Percentiles rank a stretch among this genome's conserved stretches.
Conservation (phyloP, 1,140 invertebrate species). For the Brachionus koreanus region DNA sequence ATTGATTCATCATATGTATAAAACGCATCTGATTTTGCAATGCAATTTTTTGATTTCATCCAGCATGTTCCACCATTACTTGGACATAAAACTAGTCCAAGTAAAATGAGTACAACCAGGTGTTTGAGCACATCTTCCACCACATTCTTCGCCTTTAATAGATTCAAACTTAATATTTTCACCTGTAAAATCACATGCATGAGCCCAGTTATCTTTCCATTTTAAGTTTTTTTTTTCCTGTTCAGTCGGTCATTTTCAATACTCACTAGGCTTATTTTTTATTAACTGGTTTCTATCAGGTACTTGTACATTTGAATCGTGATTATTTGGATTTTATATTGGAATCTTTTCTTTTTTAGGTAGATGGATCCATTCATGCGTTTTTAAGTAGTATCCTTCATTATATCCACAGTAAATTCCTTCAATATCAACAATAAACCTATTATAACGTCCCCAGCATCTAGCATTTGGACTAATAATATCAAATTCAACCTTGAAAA, state of each 20-base stretch:
- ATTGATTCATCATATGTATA: conserved; percentile 17
- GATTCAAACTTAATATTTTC: no score
- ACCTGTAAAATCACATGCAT: no score
- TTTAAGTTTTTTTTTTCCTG: background rate
- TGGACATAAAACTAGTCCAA: conserved; percentile 40
- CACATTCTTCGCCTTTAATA: no score
- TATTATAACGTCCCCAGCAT: background rate
- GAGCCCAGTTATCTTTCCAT: conserved; percentile 9
- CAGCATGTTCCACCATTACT: conserved; percentile 44
- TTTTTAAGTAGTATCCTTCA: conserved; percentile 2
- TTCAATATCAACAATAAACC: background rate
- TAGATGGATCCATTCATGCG: background rate
- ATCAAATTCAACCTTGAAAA: background rate
- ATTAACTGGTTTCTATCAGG: background rate
- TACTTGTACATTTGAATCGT: background rate
- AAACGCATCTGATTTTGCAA: conserved; percentile 42
- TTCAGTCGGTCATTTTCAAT: background rate
- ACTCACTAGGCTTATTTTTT: background rate
- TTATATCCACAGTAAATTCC: background rate
- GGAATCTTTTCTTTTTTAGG: background rate
- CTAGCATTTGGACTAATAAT: background rate
- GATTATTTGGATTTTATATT: background rate
- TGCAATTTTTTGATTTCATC: conserved; percentile 29
- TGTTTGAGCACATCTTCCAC: conserved; percentile 11
- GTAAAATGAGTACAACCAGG: conserved; percentile 44